phyloP scores from a whole-genome alignment of 2,113 vertebrate species.

The Sylvietta virens region DNA sequence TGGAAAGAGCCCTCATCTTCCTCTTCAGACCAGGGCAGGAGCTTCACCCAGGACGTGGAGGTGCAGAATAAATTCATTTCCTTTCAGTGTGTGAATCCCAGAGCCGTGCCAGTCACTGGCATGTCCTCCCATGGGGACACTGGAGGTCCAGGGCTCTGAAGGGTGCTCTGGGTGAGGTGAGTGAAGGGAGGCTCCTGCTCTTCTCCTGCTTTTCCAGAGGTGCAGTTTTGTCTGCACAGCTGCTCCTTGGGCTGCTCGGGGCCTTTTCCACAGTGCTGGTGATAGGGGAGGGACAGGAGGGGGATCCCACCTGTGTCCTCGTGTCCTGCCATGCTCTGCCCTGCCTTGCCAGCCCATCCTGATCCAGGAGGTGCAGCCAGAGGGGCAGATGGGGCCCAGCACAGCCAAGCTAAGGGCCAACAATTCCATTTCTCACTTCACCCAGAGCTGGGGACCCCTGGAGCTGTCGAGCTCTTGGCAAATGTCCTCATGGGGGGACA shows the following conservation, averaged over 20 bases:
- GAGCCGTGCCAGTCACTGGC: neutral
- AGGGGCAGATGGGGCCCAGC: no score
- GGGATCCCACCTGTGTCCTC: neutral
- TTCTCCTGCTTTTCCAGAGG: neutral
- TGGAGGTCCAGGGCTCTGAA: neutral
- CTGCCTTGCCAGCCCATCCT: neutral
- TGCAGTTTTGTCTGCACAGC: neutral
- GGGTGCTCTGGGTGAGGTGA: neutral
- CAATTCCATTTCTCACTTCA: neutral
- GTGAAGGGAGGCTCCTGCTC: neutral
- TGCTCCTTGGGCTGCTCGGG: neutral
- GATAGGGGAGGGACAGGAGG: neutral
- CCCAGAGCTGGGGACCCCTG: neutral
- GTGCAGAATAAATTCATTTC: neutral
- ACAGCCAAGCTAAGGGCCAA: neutral
- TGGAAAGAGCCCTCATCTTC: neutral
- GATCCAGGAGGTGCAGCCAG: rapidly evolving
- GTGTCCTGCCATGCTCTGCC: neutral
- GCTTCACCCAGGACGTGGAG: neutral
- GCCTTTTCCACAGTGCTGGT: neutral
- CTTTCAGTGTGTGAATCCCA: neutral
- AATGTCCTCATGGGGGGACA: neutral
- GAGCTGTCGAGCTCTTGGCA: neutral
- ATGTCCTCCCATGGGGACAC: neutral
- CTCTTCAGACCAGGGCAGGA: neutral